Evolutionary conservation across 2,113 vertebrate genomes (phyloP).

Genomic region (Actenoides hombroni): DNA sequence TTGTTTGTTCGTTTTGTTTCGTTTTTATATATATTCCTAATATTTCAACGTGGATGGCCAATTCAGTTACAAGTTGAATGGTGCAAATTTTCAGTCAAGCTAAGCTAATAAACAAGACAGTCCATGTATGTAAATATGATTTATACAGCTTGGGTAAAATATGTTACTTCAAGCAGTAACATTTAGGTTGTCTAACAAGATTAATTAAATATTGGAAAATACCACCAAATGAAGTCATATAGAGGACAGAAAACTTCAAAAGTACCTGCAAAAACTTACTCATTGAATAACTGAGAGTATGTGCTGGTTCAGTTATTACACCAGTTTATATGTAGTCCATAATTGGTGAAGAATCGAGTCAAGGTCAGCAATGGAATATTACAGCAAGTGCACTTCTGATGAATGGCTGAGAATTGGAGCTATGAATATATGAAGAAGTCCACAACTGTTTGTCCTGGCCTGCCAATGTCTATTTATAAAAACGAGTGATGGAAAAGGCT

Average conservation of each 20-base stretch:
- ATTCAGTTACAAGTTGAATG: not conserved
- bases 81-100: not conserved
- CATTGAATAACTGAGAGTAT: not conserved
- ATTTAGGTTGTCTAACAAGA: not conserved
- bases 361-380: not conserved
- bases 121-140: not conserved
- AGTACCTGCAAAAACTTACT: accelerated
- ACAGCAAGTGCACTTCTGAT: not conserved
- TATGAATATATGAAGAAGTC: not conserved
- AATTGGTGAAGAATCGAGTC: not conserved
- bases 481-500: not conserved
- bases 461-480: not conserved
- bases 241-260: not conserved
- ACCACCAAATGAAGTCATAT: not conserved
- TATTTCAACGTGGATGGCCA: not conserved
- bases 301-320: not conserved
- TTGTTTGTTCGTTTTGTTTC: too few species aligned
- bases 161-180: not conserved
- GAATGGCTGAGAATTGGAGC: not conserved
- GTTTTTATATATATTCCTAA: not conserved
- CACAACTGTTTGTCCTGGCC: not conserved
- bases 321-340: accelerated
- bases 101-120: not conserved
- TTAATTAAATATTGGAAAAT: not conserved
- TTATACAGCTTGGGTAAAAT: not conserved